Conservation (phyloP, 2,113 vertebrate genomes). For the Sciurus niger region DNA sequence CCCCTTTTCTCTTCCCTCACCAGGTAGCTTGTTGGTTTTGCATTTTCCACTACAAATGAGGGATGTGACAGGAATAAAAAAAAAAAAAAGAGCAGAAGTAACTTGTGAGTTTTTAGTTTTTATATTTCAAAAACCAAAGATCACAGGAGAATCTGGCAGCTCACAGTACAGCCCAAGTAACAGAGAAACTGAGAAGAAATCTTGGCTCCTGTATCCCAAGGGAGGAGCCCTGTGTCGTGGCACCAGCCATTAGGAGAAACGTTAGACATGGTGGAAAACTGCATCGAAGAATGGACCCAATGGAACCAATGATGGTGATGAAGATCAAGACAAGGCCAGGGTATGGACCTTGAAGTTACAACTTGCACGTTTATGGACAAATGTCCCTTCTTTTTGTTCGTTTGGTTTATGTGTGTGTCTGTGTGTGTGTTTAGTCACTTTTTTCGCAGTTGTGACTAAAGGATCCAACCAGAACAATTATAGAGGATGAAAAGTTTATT, state of each 20-base stretch:
- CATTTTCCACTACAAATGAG: neutral
- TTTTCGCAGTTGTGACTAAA: too few relatives aligned
- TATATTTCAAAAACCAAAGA: neutral
- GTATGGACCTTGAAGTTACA: neutral
- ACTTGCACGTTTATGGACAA: neutral
- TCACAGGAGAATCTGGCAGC: neutral
- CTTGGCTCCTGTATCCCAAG: neutral
- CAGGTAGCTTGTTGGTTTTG: neutral
- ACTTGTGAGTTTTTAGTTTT: neutral
- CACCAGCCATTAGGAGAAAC: neutral
- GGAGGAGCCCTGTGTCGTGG: neutral
- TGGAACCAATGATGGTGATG: neutral
- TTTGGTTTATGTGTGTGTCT: too few relatives aligned
- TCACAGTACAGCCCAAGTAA: neutral
- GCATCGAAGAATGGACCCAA: neutral
- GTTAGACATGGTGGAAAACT: neutral
- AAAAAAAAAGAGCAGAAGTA: neutral
- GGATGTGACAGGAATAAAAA: neutral
- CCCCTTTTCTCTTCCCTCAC: neutral
- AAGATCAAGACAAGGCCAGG: neutral
- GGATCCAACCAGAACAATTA: too few relatives aligned
- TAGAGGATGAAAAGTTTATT: too few relatives aligned
- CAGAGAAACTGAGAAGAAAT: neutral
- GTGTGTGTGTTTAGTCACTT: too few relatives aligned
- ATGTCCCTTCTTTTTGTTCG: neutral